Conservation (phyloP, 1,140 invertebrate genomes). For the Apis dorsata region DNA sequence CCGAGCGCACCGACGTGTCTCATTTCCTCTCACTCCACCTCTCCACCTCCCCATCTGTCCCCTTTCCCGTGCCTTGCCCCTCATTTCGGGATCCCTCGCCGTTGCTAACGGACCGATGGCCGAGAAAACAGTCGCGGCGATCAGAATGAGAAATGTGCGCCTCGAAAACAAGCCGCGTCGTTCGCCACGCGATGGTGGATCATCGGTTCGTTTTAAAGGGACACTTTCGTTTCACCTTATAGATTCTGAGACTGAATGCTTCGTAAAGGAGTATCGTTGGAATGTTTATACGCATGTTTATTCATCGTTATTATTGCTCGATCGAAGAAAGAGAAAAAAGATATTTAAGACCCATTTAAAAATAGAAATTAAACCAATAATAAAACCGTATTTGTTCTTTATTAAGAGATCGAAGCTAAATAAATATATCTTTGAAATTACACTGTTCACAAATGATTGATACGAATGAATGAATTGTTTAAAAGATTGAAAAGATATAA, state of each 20-base stretch:
- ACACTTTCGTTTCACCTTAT: no score
- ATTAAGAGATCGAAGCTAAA: no score
- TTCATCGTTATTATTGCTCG: no score
- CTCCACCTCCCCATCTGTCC: not conserved
- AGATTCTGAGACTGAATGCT: not conserved
- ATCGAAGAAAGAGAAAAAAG: no score
- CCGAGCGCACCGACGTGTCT: not conserved
- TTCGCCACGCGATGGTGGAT: not conserved
- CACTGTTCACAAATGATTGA: no score
- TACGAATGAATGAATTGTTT: not conserved
- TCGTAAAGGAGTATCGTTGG: not conserved
- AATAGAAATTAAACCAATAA: no score
- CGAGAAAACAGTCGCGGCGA: conserved; percentile 32
- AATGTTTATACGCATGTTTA: no score
- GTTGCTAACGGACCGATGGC: conserved; percentile 31
- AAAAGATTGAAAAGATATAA: conserved; percentile 4
- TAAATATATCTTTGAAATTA: no score
- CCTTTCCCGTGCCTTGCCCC: not conserved
- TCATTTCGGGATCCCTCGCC: not conserved
- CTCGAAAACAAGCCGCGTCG: conserved; percentile 8
- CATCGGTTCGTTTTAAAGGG: not conserved
- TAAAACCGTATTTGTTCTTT: no score
- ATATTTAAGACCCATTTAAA: no score
- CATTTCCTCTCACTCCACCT: no score
- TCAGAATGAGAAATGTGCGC: conserved; percentile 22